These are phyloP conservation scores for Hippoglossus stenolepis DNA, from an alignment of 2,113 vertebrate genomes.

Conservation along the genomic window DNA sequence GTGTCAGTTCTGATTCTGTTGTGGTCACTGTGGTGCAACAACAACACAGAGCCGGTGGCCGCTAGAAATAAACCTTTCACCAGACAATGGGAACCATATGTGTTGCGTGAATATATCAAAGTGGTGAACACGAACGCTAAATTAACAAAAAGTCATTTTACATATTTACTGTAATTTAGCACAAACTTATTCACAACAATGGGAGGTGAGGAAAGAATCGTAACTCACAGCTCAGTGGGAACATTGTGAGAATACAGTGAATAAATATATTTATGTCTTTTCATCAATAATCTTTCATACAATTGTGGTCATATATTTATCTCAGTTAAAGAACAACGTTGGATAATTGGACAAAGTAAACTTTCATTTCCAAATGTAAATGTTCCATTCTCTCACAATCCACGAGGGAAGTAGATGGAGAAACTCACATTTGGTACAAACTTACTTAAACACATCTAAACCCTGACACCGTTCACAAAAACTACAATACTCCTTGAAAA, in stretches of 20 bases:
- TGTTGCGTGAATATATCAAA: slow-evolving; percentile 11
- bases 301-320: background rate
- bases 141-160: slow-evolving; percentile 14
- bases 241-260: slow-evolving; percentile 36
- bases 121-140: slow-evolving; percentile 44
- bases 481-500: slow-evolving; percentile 47
- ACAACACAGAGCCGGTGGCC: slow-evolving; percentile 26
- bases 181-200: slow-evolving; percentile 12
- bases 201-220: slow-evolving; percentile 21
- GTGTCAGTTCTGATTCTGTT: slow-evolving; percentile 19
- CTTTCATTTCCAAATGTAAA: slow-evolving; percentile 17
- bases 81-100: slow-evolving; percentile 18
- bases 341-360: background rate
- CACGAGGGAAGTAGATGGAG: background rate
- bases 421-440: slow-evolving; percentile 19
- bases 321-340: background rate
- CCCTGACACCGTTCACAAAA: slow-evolving; percentile 46
- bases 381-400: slow-evolving; percentile 8
- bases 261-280: slow-evolving; percentile 37
- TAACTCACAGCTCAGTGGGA: slow-evolving; percentile 47
- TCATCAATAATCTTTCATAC: slow-evolving; percentile 18
- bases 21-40: slow-evolving; percentile 29
- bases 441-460: slow-evolving; percentile 12
- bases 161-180: background rate
- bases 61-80: slow-evolving; percentile 25